phyloP scores from a whole-genome alignment of 2,797 vertebrate species.

The Botia almorhae region DNA sequence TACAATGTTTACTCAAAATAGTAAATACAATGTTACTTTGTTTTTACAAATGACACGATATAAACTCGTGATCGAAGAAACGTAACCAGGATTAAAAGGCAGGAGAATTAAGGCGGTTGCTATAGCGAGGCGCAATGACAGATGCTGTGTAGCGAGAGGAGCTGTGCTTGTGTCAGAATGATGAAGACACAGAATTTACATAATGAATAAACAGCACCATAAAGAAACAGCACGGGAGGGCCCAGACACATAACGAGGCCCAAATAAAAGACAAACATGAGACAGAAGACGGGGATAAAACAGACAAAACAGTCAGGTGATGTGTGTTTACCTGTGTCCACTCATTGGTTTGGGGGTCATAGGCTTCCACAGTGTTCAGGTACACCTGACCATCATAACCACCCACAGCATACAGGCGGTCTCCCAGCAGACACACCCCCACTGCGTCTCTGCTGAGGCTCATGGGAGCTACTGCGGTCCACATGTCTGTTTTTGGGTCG shows the following conservation, averaged over 20 bases:
- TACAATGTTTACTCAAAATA: too few relatives aligned
- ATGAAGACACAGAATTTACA: slow-evolving; percentile 46
- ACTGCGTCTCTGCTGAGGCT: slow-evolving; percentile 97
- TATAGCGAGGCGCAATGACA: slow-evolving; percentile 20
- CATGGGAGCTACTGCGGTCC: slow-evolving; percentile 97
- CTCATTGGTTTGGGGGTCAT: slow-evolving; percentile 97
- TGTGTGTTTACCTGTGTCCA: slow-evolving; percentile 88
- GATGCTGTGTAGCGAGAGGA: slow-evolving; percentile 23
- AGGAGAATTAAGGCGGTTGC: slow-evolving; percentile 25
- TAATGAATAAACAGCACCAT: slow-evolving; percentile 48
- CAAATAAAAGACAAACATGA: neutral
- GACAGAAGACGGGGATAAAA: neutral
- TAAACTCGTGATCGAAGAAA: slow-evolving; percentile 33
- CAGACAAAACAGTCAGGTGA: neutral
- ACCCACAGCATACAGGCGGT: slow-evolving; percentile 93
- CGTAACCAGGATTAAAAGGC: slow-evolving; percentile 22
- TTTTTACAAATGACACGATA: slow-evolving; percentile 35
- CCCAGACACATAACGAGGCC: neutral
- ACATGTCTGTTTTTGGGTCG: slow-evolving; percentile 95
- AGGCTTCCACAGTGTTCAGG: slow-evolving; percentile 93
- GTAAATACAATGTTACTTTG: too few relatives aligned
- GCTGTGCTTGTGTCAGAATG: slow-evolving; percentile 37
- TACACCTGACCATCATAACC: slow-evolving; percentile 97
- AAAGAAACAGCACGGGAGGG: slow-evolving; percentile 21
- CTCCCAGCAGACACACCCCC: slow-evolving; percentile 94